Percentiles rank a stretch among this genome's conserved stretches.
These are phyloP conservation scores for Vespertilio murinus DNA, from an alignment of 2,797 vertebrate species.

Conservation along the genomic window DNA sequence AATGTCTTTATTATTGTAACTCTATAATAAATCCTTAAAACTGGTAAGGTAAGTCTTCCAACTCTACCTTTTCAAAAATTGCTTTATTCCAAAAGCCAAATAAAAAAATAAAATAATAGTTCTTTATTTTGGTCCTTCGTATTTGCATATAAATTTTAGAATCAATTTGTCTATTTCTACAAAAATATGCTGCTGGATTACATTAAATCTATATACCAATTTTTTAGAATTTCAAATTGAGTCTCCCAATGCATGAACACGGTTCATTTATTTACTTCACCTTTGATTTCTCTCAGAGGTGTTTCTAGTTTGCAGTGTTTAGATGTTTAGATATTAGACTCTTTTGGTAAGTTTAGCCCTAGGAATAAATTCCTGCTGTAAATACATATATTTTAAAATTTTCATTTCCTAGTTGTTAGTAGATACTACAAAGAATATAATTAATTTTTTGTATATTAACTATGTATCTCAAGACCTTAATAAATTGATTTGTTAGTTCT, in stretches of 20 bases:
- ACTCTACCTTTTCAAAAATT: neutral
- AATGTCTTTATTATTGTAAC: neutral
- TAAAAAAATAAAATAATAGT: neutral
- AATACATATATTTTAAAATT: neutral
- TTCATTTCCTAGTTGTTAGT: neutral
- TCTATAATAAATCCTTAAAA: neutral
- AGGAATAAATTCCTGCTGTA: neutral
- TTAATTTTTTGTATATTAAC: neutral
- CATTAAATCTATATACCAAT: neutral
- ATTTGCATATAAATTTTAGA: neutral
- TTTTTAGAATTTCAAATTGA: neutral
- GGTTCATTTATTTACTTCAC: neutral
- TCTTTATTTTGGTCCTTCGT: neutral
- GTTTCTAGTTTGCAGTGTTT: neutral
- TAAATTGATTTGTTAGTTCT: neutral
- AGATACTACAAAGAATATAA: neutral
- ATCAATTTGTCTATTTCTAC: neutral
- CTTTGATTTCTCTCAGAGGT: neutral
- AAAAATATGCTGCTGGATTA: neutral
- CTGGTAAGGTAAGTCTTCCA: neutral
- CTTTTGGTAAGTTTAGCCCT: neutral
- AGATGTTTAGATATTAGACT: neutral
- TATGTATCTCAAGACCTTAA: neutral
- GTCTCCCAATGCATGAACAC: neutral
- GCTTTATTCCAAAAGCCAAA: neutral